These are phyloP conservation scores for Brienomyrus longianalis DNA, from an alignment of 2,113 vertebrate species.

Conservation along the genomic window DNA sequence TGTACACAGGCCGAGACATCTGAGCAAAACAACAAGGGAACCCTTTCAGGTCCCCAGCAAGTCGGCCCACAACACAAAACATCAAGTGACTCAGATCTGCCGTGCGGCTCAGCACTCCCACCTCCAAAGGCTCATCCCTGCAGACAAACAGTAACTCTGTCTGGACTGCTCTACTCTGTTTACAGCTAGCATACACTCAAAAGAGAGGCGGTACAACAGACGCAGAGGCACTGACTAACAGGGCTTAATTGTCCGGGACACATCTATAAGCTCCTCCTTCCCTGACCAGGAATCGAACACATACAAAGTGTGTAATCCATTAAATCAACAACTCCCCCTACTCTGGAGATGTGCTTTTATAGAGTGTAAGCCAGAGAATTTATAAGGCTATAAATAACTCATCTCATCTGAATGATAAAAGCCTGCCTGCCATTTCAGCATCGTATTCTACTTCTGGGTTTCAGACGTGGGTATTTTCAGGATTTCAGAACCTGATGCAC, in stretches of 20 bases:
- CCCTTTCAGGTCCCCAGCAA: background rate
- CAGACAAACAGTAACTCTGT: constrained; percentile 5
- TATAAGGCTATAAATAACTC: background rate
- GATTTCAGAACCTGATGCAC: background rate
- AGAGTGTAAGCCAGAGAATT: background rate
- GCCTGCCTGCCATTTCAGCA: background rate
- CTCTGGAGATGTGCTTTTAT: too few species aligned
- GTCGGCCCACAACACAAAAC: background rate
- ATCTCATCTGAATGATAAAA: background rate
- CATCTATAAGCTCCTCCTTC: background rate
- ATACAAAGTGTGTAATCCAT: background rate
- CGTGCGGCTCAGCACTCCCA: background rate
- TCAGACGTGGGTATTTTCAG: background rate
- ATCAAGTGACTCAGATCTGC: constrained; percentile 9
- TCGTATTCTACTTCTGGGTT: background rate
- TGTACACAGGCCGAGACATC: background rate
- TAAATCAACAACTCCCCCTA: background rate
- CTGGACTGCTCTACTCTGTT: background rate
- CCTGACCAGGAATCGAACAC: background rate
- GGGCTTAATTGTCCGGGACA: background rate
- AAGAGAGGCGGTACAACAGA: background rate
- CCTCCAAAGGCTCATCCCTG: background rate
- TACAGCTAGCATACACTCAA: background rate
- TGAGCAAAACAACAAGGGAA: background rate
- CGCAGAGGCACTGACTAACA: background rate